Conservation (phyloP, 2,888 invertebrate genomes). For the Drepanosiphum platanoidis region DNA sequence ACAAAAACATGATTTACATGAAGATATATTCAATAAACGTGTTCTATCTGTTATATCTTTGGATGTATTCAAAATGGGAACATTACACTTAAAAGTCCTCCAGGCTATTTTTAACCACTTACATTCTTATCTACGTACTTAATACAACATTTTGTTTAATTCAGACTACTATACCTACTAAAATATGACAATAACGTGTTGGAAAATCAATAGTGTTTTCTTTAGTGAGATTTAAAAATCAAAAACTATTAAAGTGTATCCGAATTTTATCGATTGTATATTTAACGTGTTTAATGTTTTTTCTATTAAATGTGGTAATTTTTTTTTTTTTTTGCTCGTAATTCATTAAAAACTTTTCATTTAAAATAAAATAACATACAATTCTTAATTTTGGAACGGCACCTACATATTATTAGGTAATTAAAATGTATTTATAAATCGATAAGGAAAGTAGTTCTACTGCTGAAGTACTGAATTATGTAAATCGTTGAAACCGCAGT, state of each 20-base stretch:
- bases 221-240: neutral
- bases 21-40: constrained; percentile 29
- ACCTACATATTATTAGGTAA: neutral
- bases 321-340: neutral
- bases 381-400: too few species aligned
- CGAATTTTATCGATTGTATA: neutral
- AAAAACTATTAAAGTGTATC: neutral
- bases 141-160: neutral
- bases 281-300: too few species aligned
- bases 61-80: constrained; percentile 20
- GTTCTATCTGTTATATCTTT: constrained; percentile 37
- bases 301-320: too few species aligned
- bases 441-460: neutral
- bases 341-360: too few species aligned
- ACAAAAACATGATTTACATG: neutral
- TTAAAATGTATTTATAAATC: neutral
- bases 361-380: too few species aligned
- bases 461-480: too few species aligned
- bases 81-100: constrained; percentile 3
- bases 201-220: neutral
- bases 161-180: neutral
- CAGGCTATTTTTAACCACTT: neutral
- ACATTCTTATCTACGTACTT: neutral
- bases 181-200: neutral
- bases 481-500: constrained; percentile 6